Conservation (phyloP, 2,797 vertebrate genomes). For the Spatula clypeata region DNA sequence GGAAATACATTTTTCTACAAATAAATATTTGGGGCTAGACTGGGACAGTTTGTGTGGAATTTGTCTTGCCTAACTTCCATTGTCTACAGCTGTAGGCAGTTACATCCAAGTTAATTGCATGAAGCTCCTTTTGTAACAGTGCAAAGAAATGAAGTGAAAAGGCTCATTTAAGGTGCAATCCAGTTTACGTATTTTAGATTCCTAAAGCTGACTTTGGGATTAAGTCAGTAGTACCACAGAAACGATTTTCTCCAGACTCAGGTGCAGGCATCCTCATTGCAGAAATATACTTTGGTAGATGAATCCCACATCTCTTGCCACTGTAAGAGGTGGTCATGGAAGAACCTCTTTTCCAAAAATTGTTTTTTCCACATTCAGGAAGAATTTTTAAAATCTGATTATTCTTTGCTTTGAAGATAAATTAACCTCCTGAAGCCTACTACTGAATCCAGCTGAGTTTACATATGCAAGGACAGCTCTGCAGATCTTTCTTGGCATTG, state of each 20-base stretch:
- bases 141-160: not conserved
- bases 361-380: not conserved
- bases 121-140: not conserved
- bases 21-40: not conserved
- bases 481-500: not conserved
- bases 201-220: not conserved
- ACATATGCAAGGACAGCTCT: accelerated
- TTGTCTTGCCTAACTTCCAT: not conserved
- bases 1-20: not conserved
- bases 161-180: not conserved
- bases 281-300: not conserved
- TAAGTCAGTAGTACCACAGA: not conserved
- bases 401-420: not conserved
- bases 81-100: not conserved
- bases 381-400: not conserved
- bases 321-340: not conserved
- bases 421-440: not conserved
- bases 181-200: not conserved
- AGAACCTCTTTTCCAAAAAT: not conserved
- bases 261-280: not conserved
- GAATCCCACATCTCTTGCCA: not conserved
- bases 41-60: not conserved
- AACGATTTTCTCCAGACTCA: not conserved
- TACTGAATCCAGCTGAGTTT: not conserved
- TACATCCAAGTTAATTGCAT: not conserved